Base-by-base conservation (phyloP, 2,888 invertebrate genomes). In the Phalangium opilio region DNA sequence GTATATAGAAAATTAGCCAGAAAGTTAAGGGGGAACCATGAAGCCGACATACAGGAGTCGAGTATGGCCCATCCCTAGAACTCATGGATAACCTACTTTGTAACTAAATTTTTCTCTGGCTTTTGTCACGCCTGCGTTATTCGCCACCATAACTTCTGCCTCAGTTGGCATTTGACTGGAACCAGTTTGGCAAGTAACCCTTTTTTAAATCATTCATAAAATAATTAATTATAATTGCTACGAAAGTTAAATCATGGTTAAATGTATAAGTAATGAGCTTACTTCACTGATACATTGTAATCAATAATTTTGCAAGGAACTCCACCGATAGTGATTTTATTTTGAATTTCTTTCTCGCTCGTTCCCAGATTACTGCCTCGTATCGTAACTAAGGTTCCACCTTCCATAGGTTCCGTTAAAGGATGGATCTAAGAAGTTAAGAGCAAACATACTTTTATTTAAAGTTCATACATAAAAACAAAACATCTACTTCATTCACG, bases 351-450 rank as follows among this genome's bases (percentile, higher is more conserved):
- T 60, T 83, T 83, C 58, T 86, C 82, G 60, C 83, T 82, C 54
- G 91, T 73, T 0, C 96, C 96, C 45, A 98, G 74, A 71, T 98
- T 96, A 63, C 89, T 87, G 8, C 96, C 96, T 69, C 87, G 86
- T 58, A 98, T 93, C 11, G 90, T 91, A 1, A 98, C 81, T 50
- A 87, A 70, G 1, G 96, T 96, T 2, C 95, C 95, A 34, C 96
- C 96, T 71, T 91, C 91, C 52, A 90, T 79, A 3, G 96, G 96
- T 1, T 96, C 96, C 65, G 89, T 89, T 50, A 91, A 68, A 3
- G 96, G 96, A 63, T 84, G 83, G 52, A 96, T 90, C 78, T 79
- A n/a, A n/a, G n/a, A n/a, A n/a, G n/a, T n/a, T n/a, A n/a, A n/a
- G n/a, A n/a, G n/a, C n/a, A n/a, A n/a, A n/a, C n/a, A n/a, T n/a